Percentiles rank a stretch among this genome's conserved stretches.
phyloP scores from a whole-genome alignment of 2,797 vertebrate genomes.

The Halcyon badia region DNA sequence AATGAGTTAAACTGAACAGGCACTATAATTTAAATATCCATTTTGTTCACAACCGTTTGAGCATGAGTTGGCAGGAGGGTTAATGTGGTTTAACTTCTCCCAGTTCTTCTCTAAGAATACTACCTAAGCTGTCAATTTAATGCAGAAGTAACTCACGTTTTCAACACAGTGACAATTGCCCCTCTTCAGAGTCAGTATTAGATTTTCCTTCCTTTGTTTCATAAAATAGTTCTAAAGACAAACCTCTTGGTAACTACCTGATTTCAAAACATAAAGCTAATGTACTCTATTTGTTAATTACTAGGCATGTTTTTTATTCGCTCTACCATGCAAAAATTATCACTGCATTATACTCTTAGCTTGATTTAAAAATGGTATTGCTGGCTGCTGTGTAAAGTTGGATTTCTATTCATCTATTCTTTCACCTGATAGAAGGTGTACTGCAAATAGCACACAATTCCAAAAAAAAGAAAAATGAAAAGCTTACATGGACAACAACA shows the following conservation, averaged over 20 bases:
- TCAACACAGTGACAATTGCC: background rate
- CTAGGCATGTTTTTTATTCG: background rate
- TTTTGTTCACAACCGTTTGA: background rate
- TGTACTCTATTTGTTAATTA: background rate
- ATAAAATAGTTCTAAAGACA: background rate
- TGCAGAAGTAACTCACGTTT: background rate
- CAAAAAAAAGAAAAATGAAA: background rate
- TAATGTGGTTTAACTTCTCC: background rate
- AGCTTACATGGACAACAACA: background rate
- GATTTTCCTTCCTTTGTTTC: background rate
- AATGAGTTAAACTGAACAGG: background rate
- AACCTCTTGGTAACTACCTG: background rate
- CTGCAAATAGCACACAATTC: background rate
- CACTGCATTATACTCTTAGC: background rate
- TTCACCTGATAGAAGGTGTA: background rate
- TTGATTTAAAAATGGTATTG: background rate
- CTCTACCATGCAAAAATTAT: background rate
- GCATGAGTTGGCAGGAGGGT: background rate
- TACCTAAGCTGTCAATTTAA: background rate
- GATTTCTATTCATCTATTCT: background rate
- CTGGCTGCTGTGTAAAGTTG: background rate
- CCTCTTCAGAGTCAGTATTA: background rate
- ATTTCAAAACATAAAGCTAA: conserved; percentile 27
- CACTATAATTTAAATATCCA: background rate
- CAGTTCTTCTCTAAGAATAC: background rate